These are phyloP conservation scores for Meghimatium bilineatum DNA, from an alignment of 2,888 invertebrate genomes.

Conservation along the genomic window DNA sequence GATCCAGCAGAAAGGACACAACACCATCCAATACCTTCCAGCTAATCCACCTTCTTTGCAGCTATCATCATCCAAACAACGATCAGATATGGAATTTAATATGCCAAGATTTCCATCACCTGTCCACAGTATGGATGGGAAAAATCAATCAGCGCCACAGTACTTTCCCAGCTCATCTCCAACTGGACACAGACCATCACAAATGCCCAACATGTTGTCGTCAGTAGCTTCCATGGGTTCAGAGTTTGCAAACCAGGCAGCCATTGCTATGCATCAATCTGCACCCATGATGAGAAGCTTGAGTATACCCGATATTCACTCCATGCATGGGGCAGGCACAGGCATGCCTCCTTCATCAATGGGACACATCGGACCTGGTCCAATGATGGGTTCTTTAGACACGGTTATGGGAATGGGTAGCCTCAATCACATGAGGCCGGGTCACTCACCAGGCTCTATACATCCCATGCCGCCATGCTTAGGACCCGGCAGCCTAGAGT, in stretches of 20 bases:
- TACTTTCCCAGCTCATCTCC: constrained; percentile 80
- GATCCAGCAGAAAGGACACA: constrained; percentile 96
- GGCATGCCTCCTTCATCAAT: constrained; percentile 30
- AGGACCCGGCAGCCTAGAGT: constrained; percentile 56
- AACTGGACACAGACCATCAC: constrained; percentile 38
- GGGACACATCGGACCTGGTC: constrained; percentile 35
- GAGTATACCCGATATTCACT: constrained; percentile 52
- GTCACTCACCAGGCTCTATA: constrained; percentile 46
- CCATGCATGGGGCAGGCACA: constrained; percentile 65
- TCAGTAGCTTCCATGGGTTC: constrained; percentile 54
- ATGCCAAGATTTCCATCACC: constrained; percentile 93
- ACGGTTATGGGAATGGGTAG: constrained; percentile 54
- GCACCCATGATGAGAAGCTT: constrained; percentile 57
- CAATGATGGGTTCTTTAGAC: constrained; percentile 49
- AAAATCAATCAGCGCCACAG: constrained; percentile 85
- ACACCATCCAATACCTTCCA: constrained; percentile 98
- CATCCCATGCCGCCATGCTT: constrained; percentile 54
- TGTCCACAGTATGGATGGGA: constrained; percentile 84
- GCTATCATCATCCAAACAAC: constrained; percentile 46
- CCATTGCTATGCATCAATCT: constrained; percentile 60
- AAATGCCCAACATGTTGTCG: constrained; percentile 45
- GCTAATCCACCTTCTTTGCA: constrained; percentile 87
- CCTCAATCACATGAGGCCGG: constrained; percentile 54
- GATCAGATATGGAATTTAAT: constrained; percentile 72
- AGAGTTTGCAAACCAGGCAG: constrained; percentile 53